Conservation (phyloP, 2,797 vertebrate species). For the Pseudotriccus pelzelni region DNA sequence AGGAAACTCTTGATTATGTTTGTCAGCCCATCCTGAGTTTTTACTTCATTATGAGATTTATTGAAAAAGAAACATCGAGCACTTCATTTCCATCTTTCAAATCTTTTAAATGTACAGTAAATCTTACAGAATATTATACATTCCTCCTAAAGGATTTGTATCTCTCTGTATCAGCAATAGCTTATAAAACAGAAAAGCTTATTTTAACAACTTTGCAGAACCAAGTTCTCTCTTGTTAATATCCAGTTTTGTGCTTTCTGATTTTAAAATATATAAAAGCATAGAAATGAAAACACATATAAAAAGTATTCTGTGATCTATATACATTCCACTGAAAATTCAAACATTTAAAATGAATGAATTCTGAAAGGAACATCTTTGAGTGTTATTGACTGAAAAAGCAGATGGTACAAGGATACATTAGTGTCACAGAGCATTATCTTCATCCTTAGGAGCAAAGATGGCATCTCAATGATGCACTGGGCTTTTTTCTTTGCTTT, state of each 20-base stretch:
- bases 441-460: conserved; percentile 41
- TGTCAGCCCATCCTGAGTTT: conserved; percentile 52
- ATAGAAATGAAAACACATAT: background rate
- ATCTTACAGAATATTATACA: background rate
- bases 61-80: conserved; percentile 12
- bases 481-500: background rate
- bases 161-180: background rate
- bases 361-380: conserved; percentile 53
- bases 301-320: background rate
- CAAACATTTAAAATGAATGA: conserved; percentile 45
- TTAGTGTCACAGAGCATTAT: conserved; percentile 64
- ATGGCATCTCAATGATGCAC: background rate
- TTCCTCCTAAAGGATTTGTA: background rate
- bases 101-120: background rate
- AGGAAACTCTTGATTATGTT: conserved; percentile 30
- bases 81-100: background rate
- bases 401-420: conserved; percentile 63
- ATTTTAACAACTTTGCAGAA: background rate
- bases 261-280: conserved; percentile 8
- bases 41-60: conserved; percentile 37
- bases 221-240: background rate
- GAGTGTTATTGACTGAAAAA: conserved; percentile 66
- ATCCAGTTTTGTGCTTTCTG: background rate
- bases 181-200: background rate
- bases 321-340: background rate